Base-by-base conservation (phyloP, 2,888 invertebrate species). In the Panzeria rudis region DNA sequence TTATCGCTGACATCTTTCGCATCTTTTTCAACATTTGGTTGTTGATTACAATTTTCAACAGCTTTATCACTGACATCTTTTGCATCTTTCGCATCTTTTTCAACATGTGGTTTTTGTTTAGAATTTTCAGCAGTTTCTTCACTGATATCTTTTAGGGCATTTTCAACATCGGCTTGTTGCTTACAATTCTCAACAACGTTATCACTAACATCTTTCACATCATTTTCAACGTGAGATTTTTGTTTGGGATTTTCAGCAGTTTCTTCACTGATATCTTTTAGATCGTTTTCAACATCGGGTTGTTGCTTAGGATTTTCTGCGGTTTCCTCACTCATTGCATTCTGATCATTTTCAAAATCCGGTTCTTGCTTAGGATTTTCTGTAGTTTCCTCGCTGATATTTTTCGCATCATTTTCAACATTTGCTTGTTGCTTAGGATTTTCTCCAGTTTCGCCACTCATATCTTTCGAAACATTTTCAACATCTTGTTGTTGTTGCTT, bases 401-500 rank as follows among this genome's bases (percentile, higher is more conserved):
- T 23, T 32, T 68, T 68, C 15, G 7, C 7, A 11, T 20, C 35
- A 35, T 15, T 44, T 29, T 47, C 47, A 44, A 9, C n/a, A 29
- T n/a, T 56, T 11, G 44, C 3, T 29, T 71, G 9, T 72, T 44
- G 17, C 32, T 41, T 29, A 32, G 17, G 17, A 13, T 8, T 35
- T 52, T 68, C 38, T 13, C 20, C 35, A 38, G 20, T 38, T 52
- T 62, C 35, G 13, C 44, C 11, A 44, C 1, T 50, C 1, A 38
- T 11, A 29, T 29, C 5, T 29, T 29, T 29, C 29, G 29, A 4
- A 29, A 5, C 35, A 17, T 7, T 32, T 50, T 66, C 35, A 35
- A 50, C 32, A 35, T n/a, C n/a, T n/a, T n/a, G n/a, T n/a, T n/a
- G 29, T 29, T 71, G 9, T 72, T 44, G 17, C 32, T 41, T 29